phyloP scores from a whole-genome alignment of 37 sponge, comb jelly and placozoan species.

The Ianthella basta region DNA sequence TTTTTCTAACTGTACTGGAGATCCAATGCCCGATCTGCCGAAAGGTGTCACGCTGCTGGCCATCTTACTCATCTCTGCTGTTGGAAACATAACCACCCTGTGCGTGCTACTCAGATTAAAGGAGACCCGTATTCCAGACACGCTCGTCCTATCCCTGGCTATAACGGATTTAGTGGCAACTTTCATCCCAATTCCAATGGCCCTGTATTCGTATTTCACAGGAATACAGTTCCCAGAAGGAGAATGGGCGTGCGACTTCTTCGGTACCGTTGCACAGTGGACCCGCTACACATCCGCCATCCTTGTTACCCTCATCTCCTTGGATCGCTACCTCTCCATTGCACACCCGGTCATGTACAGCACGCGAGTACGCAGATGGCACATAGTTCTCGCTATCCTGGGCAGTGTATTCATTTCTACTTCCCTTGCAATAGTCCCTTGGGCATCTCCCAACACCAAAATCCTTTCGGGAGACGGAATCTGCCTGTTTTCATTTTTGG shows the following conservation, averaged over 20 bases:
- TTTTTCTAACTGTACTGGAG: not conserved
- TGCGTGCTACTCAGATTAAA: conserved; percentile 54
- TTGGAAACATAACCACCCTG: conserved; percentile 67
- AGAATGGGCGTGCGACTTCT: conserved; percentile 44
- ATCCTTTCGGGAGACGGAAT: conserved; percentile 37
- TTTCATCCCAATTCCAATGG: conserved; percentile 61
- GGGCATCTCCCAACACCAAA: conserved; percentile 20
- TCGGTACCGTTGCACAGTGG: conserved; percentile 53
- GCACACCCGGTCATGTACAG: conserved; percentile 72
- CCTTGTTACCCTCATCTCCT: conserved; percentile 66
- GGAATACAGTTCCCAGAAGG: conserved; percentile 22
- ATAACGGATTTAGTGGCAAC: conserved; percentile 63
- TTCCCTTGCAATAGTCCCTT: conserved; percentile 55
- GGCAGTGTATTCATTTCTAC: conserved; percentile 35
- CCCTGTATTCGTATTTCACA: conserved; percentile 48
- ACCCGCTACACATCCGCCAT: conserved; percentile 64
- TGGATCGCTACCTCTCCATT: conserved; percentile 83
- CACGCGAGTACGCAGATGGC: conserved; percentile 30
- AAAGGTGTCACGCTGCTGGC: conserved; percentile 44
- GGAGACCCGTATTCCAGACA: conserved; percentile 66
- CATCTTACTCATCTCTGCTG: conserved; percentile 39
- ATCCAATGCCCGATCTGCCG: not conserved
- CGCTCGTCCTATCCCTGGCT: conserved; percentile 70
- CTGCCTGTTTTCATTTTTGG: conserved; percentile 68
- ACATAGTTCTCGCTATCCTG: conserved; percentile 33